Percentiles rank a stretch among this genome's conserved stretches.
These are phyloP conservation scores for Latrodectus geometricus DNA, from an alignment of 1,140 invertebrate species.

Conservation along the genomic window DNA sequence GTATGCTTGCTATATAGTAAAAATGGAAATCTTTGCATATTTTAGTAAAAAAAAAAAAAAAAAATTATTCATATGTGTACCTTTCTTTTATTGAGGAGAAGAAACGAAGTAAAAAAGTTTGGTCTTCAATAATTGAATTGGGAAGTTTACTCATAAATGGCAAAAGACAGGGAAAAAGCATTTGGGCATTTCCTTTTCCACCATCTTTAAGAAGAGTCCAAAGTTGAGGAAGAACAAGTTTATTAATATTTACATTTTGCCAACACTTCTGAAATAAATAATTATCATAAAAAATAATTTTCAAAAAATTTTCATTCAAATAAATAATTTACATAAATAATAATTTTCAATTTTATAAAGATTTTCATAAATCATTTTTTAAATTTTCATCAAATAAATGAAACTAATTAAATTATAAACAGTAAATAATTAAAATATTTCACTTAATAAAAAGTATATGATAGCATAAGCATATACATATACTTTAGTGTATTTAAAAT, in stretches of 20 bases:
- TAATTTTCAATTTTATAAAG: too few species aligned
- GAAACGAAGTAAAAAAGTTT: constrained; percentile 63
- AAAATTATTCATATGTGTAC: background rate
- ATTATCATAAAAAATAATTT: constrained; percentile 43
- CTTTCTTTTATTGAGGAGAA: constrained; percentile 33
- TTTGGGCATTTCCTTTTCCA: constrained; percentile 77
- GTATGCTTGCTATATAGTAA: too few species aligned
- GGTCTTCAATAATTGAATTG: constrained; percentile 70
- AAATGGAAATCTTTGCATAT: too few species aligned
- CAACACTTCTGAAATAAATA: constrained; percentile 75
- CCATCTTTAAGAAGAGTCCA: constrained; percentile 76
- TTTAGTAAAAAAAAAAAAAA: too few species aligned
- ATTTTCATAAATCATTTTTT: too few species aligned
- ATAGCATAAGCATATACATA: too few species aligned
- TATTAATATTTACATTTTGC: constrained; percentile 76
- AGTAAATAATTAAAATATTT: too few species aligned
- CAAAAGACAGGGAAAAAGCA: constrained; percentile 80
- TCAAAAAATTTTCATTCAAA: background rate
- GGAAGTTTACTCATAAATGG: constrained; percentile 80
- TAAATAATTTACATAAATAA: constrained; percentile 17
- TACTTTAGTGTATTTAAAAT: too few species aligned
- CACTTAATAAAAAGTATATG: too few species aligned
- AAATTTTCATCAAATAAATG: too few species aligned
- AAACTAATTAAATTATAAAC: too few species aligned
- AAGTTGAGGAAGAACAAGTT: constrained; percentile 79